Base-by-base conservation (phyloP, 2,888 invertebrate species). In the Drosophila ustulata region DNA sequence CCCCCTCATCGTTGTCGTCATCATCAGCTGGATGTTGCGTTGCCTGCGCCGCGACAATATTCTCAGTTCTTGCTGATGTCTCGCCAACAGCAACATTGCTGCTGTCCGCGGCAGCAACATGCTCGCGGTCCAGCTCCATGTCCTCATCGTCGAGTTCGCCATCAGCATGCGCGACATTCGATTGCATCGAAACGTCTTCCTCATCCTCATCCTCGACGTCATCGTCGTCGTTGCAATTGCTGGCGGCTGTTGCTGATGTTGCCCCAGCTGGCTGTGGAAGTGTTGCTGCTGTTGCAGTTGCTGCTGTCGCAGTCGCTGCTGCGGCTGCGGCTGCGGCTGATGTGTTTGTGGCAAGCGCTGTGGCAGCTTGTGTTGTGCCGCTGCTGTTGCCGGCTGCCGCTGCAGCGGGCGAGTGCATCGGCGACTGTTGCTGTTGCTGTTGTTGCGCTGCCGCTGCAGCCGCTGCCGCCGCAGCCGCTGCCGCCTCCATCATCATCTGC, bases 401-500 rank as follows among this genome's bases (percentile, higher is more conserved):
- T 59, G 75, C 72, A 34, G 80, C 68, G n/a, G 91, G 90, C 30
- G 91, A 90, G 58, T 90, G 90, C 74, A 89, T 75, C 3, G 91
- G 90, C 56, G 91, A 91, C 68, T 90, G 91, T 64, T 83, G 85
- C 41, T 85, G 82, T 51, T 82, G 84, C 41, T 82, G 82, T 41
- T 82, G 82, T 67, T 89, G 82, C 43, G 80, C 80, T 59, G 88
- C 89, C 58, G 82, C 84, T 25, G 84, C 86, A 45, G 84, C 89
- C 23, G 89, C 85, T 6, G 88, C 87, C 39, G 90, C 90, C 74
- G 91, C 90, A 66, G 90, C 91, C 49, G 91, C 91, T 71, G 90
- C 91, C 73, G 89, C 91, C 74, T 90, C 90, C 90, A 91, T 91
- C 90, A 92, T 92, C 83, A 92, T 91, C 81, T 92, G 91, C 75